Evolutionary conservation across 2,888 invertebrate species (phyloP).

Genomic region (Euzophera pinguis): DNA sequence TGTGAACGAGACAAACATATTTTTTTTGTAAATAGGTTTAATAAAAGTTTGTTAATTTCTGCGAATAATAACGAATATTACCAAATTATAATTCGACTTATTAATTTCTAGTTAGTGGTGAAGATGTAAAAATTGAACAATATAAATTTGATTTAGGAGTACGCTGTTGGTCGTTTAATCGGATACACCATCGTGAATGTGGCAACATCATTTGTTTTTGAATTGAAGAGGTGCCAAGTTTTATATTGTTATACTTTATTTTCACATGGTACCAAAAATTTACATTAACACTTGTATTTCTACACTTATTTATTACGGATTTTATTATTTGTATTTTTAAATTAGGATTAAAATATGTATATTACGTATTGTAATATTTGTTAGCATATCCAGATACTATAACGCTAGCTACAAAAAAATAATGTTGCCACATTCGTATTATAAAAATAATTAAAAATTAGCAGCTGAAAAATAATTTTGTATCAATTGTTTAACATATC

Average conservation of each 20-base stretch:
- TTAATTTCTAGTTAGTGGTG: not conserved
- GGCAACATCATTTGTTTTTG: conserved; percentile 30
- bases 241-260: too few species aligned
- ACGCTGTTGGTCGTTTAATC: conserved; percentile 26
- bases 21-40: not conserved
- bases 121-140: conserved; percentile 5
- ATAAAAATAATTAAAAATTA: conserved; percentile 27
- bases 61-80: not conserved
- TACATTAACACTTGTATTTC: too few species aligned
- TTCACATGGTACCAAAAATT: too few species aligned
- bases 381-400: not conserved
- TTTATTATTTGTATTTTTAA: too few species aligned
- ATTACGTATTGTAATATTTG: too few species aligned
- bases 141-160: conserved; percentile 4
- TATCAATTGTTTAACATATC: conserved; percentile 28
- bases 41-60: too few species aligned
- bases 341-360: too few species aligned
- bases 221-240: conserved; percentile 32
- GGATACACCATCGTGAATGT: conserved; percentile 36
- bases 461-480: conserved; percentile 21
- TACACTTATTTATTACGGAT: too few species aligned
- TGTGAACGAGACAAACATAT: too few species aligned
- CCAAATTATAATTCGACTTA: conserved; percentile 3
- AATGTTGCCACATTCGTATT: conserved; percentile 34
- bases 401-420: conserved; percentile 13